Evolutionary conservation across 2,113 vertebrate species (phyloP).

Genomic region (Chiloscyllium plagiosum): DNA sequence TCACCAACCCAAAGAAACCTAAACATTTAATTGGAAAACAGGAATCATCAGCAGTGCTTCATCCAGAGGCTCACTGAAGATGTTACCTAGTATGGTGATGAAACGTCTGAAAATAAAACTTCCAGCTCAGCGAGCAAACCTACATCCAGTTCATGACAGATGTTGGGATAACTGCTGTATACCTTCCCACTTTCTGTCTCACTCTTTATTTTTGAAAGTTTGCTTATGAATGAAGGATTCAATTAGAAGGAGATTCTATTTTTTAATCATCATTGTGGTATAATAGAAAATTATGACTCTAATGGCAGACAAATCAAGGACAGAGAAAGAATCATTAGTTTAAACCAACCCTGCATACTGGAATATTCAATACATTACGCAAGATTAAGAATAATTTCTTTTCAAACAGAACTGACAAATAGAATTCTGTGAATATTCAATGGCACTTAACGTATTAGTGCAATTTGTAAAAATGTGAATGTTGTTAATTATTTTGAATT

Average conservation of each 20-base stretch:
- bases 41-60: too few species aligned
- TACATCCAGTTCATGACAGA: not conserved
- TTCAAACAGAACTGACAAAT: not conserved
- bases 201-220: not conserved
- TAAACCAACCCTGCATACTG: not conserved
- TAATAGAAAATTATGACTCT: not conserved
- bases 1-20: too few species aligned
- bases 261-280: not conserved
- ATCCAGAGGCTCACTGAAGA: too few species aligned
- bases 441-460: not conserved
- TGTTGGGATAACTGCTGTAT: not conserved
- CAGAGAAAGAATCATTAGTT: not conserved
- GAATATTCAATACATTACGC: not conserved
- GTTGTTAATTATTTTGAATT: not conserved
- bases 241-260: not conserved
- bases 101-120: too few species aligned
- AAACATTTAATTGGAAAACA: too few species aligned
- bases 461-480: not conserved
- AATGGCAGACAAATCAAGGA: not conserved
- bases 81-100: too few species aligned
- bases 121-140: too few species aligned
- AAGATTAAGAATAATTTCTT: not conserved
- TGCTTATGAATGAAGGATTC: not conserved
- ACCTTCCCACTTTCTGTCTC: not conserved
- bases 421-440: not conserved